Evolutionary conservation across 2,797 vertebrate species (phyloP), one percentile per base, ranked within the genome.

Genomic region (Urosaurus nigricauda): DNA sequence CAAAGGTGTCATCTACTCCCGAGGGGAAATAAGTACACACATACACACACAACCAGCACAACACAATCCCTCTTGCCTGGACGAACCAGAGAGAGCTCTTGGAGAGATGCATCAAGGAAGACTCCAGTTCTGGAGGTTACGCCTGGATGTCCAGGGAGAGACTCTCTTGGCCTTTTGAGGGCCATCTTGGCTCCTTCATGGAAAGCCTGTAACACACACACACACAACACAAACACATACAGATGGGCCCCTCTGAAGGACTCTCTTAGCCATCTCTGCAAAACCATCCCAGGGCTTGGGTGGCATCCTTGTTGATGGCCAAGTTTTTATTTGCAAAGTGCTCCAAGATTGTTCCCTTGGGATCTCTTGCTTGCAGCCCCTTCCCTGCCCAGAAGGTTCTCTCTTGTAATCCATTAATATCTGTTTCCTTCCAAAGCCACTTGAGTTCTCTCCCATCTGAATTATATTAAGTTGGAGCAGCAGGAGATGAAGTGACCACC

Each of bases 401-500:
- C 88, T 78, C 78, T 89, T 85, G 88, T 83, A 78, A 88, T 60
- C 79, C 92, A 70, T 85, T 83, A 47, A 83, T 85, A 92, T 74
- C 88, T 14, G 37, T 89, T 92, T 92, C 89, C 88, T 92, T 93
- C 87, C 40, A 78, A 84, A 93, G 79, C 89, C 94, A 95, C 95
- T 96, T 74, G 85, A 96, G 92, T 95, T 96, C 96, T 96, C 96
- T 84, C 65, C 65, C 89, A 96, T 96, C 95, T 97, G 95, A 96
- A 97, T 97, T 97, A 94, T 94, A 96, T 96, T 94, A 96, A 96
- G 95, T 93, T n/a, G 95, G 90, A 96, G 96, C 93, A 93, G 94
- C 43, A 85, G 87, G 93, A 88, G 90, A 93, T 95, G 95, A 9
- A 91, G 71, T 5, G 19, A 53, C 78, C 65, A 37, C 88, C 88